A percentile compares a stretch with the other conserved stretches of the same genome.
Evolutionary conservation across 2,113 vertebrate genomes (phyloP).

Genomic region (Cyanoderma ruficeps): DNA sequence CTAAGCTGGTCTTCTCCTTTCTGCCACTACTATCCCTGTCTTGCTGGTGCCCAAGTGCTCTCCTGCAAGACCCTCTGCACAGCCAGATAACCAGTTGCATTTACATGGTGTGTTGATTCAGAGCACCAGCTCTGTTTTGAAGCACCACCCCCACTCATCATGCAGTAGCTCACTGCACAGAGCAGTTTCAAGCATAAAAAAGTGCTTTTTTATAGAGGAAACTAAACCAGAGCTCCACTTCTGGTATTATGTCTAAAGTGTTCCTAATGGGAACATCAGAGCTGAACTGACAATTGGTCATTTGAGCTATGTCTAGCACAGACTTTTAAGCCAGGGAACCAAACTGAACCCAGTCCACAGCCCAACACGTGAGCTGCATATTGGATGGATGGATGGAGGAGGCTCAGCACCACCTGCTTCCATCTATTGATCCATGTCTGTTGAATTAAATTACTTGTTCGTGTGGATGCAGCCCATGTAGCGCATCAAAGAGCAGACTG

Average conservation of each 20-base stretch:
- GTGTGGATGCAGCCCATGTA: rapidly evolving
- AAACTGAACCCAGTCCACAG: neutral
- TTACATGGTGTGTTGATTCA: neutral
- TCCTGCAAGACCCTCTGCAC: neutral
- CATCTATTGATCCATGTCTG: neutral
- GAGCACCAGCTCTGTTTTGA: neutral
- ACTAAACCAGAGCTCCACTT: neutral
- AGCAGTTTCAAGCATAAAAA: neutral
- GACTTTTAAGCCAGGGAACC: neutral
- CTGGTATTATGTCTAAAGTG: neutral
- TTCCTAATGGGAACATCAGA: neutral
- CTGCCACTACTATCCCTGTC: neutral
- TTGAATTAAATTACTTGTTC: neutral
- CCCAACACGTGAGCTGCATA: neutral
- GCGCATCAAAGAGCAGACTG: neutral
- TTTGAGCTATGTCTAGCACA: neutral
- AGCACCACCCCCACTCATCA: neutral
- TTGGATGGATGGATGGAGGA: neutral
- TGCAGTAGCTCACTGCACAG: neutral
- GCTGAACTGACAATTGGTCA: neutral
- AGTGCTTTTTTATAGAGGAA: neutral
- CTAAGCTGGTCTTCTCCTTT: neutral
- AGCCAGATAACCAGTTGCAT: neutral
- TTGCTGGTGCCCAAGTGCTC: neutral
- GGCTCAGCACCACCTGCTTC: neutral